Evolutionary conservation across 2,888 invertebrate genomes (phyloP).

Genomic region (Oeneis ivallda): DNA sequence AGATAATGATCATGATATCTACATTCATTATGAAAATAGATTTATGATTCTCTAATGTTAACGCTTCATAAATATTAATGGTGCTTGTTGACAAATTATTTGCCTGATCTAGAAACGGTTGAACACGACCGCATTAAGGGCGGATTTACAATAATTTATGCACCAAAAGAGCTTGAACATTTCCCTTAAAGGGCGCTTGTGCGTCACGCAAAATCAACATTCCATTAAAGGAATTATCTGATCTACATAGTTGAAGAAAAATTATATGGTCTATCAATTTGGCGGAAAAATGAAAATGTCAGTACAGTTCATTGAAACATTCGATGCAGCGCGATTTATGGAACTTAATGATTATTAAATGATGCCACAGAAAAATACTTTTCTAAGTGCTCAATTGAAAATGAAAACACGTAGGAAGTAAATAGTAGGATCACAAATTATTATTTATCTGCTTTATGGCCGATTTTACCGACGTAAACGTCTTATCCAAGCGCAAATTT

Average conservation of each 20-base stretch:
- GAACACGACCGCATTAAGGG: conserved; percentile 56
- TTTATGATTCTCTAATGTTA: conserved; percentile 38
- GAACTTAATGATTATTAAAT: too few species aligned
- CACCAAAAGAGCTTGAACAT: conserved; percentile 61
- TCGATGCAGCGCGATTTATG: too few species aligned
- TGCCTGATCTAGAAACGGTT: conserved; percentile 64
- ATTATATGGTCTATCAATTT: too few species aligned
- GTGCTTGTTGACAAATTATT: conserved; percentile 55
- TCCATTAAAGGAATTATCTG: conserved; percentile 44
- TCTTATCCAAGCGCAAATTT: too few species aligned
- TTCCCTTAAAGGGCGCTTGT: conserved; percentile 49
- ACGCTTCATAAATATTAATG: conserved; percentile 40
- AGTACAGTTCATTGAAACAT: too few species aligned
- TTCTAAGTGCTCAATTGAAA: too few species aligned
- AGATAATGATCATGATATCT: neutral
- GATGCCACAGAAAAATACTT: too few species aligned
- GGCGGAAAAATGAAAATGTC: too few species aligned
- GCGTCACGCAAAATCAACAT: conserved; percentile 75
- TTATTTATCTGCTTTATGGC: too few species aligned
- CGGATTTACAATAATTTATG: conserved; percentile 71
- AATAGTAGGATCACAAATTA: too few species aligned
- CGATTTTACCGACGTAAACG: too few species aligned
- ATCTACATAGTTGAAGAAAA: conserved; percentile 13
- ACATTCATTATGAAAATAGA: conserved; percentile 26
- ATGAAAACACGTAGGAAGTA: too few species aligned